phyloP scores from a whole-genome alignment of 2,888 invertebrate species.

The Cinara cedri region DNA sequence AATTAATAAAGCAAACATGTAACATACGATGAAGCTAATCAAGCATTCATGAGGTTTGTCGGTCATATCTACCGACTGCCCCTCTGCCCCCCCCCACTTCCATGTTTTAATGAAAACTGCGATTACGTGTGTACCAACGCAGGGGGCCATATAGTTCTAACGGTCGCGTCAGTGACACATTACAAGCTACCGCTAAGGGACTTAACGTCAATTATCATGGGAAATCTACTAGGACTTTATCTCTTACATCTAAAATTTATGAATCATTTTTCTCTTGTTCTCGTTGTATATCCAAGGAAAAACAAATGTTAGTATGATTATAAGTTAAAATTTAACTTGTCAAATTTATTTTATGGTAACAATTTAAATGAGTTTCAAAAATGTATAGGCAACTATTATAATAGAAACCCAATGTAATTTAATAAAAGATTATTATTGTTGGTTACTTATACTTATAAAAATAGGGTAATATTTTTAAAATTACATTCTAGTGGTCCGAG shows the following conservation, averaged over 20 bases:
- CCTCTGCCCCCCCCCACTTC: neutral
- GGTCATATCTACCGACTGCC: slow-evolving; percentile 46
- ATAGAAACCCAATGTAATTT: too few relatives aligned
- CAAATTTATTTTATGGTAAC: neutral
- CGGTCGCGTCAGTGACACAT: slow-evolving; percentile 45
- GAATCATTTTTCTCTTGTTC: slow-evolving; percentile 46
- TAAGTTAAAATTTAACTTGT: neutral
- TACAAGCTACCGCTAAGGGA: slow-evolving; percentile 30
- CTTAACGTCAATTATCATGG: slow-evolving; percentile 48
- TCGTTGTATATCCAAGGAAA: slow-evolving; percentile 10
- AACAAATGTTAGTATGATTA: slow-evolving; percentile 14
- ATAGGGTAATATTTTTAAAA: too few relatives aligned
- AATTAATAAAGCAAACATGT: slow-evolving; percentile 55
- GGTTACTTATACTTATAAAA: too few relatives aligned
- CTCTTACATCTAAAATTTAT: slow-evolving; percentile 49
- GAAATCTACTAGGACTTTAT: slow-evolving; percentile 52
- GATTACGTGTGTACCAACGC: slow-evolving; percentile 44
- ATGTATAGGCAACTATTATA: too few relatives aligned
- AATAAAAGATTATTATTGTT: too few relatives aligned
- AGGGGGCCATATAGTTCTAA: slow-evolving; percentile 22
- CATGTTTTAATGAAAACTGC: slow-evolving; percentile 56
- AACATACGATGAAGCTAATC: slow-evolving; percentile 41
- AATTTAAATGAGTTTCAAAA: too few relatives aligned
- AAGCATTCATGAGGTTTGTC: slow-evolving; percentile 55
- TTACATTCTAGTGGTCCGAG: too few relatives aligned